Percentiles rank a stretch among this genome's conserved stretches.
Evolutionary conservation across 2,888 invertebrate species (phyloP).

Genomic region (Coenonympha arcania): DNA sequence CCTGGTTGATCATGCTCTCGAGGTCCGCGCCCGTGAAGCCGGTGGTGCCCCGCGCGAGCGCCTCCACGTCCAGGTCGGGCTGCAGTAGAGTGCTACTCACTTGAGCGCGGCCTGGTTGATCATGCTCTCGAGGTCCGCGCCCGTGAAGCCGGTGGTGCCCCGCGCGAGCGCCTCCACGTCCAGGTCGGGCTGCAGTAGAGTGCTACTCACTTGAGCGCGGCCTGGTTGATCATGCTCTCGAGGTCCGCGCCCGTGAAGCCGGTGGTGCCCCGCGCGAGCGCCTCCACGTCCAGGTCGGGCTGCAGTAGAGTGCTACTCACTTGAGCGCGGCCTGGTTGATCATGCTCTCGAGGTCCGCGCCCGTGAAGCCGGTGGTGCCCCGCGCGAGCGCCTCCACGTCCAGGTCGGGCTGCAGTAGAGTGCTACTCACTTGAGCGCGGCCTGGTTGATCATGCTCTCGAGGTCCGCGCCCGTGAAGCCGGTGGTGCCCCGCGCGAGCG

Average conservation of each 20-base stretch:
- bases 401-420: no score
- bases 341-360: constrained; percentile 98
- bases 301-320: no score
- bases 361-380: constrained; percentile 97
- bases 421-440: constrained; percentile 78
- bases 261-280: constrained; percentile 90
- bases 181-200: no score
- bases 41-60: constrained; percentile 90
- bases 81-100: no score
- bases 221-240: constrained; percentile 97
- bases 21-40: constrained; percentile 99
- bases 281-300: constrained; percentile 87
- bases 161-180: constrained; percentile 88
- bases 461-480: constrained; percentile 99
- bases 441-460: constrained; percentile 97
- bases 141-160: constrained; percentile 97
- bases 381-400: constrained; percentile 88
- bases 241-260: constrained; percentile 99
- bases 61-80: constrained; percentile 87
- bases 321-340: constrained; percentile 89
- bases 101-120: constrained; percentile 89
- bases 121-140: constrained; percentile 98
- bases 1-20: constrained; percentile 97
- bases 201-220: constrained; percentile 78
- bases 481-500: constrained; percentile 90